Evolutionary conservation across 2,113 vertebrate genomes (phyloP).

Genomic region (Rallus limicola): DNA sequence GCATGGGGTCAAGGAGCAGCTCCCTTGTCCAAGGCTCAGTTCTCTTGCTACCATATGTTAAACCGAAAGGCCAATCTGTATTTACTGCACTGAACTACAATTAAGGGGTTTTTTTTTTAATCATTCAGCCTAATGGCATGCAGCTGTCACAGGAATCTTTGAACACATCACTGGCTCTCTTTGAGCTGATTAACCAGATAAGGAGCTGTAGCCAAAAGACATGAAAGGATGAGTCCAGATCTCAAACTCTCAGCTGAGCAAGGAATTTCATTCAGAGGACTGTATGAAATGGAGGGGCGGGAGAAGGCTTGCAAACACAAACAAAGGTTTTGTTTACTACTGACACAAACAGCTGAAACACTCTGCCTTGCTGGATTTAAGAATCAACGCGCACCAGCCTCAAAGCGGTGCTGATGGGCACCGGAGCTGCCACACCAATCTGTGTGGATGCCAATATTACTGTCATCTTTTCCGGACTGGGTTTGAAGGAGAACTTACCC

Average conservation of each 20-base stretch:
- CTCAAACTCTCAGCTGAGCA: constrained; percentile 27
- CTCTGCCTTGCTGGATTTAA: fast-evolving
- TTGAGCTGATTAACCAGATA: constrained; percentile 45
- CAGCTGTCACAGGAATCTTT: constrained; percentile 53
- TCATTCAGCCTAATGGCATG: constrained; percentile 25
- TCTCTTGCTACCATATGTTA: not conserved
- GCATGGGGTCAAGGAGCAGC: not conserved
- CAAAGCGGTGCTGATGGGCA: not conserved
- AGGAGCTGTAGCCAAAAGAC: constrained; percentile 30
- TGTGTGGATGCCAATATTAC: not conserved
- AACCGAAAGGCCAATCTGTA: constrained; percentile 4
- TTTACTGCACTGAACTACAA: not conserved
- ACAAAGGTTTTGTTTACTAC: constrained; percentile 2
- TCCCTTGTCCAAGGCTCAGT: not conserved
- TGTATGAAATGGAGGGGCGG: not conserved
- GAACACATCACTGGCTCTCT: constrained; percentile 27
- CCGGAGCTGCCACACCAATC: not conserved
- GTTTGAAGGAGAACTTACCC: not conserved
- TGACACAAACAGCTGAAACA: not conserved
- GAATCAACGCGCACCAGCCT: not conserved
- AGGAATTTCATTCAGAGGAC: constrained; percentile 8
- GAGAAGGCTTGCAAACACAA: not conserved
- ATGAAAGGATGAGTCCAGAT: constrained; percentile 35
- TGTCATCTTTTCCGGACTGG: not conserved
- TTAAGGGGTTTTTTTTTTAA: not conserved